These are phyloP conservation scores for Pleuronectes platessa DNA, from an alignment of 2,113 vertebrate genomes.

Conservation along the genomic window DNA sequence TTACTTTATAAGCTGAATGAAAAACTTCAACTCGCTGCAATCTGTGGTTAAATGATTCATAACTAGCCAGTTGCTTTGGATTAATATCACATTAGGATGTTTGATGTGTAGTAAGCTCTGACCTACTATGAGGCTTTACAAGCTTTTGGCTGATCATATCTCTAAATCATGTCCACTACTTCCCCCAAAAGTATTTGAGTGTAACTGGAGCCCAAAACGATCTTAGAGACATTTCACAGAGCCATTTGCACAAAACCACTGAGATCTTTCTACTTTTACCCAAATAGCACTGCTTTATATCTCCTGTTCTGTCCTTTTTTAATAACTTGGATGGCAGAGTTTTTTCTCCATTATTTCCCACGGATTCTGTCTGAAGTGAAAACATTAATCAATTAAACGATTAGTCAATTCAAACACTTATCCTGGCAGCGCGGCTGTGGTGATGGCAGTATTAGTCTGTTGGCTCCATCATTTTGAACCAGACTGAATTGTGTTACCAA, in stretches of 20 bases:
- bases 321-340: constrained; percentile 1
- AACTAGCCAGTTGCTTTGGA: constrained; percentile 54
- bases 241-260: background rate
- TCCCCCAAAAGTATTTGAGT: constrained; percentile 15
- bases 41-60: constrained; percentile 60
- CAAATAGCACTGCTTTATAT: constrained; percentile 1
- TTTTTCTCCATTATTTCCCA: background rate
- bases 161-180: constrained; percentile 33
- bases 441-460: background rate
- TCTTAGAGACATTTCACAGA: constrained; percentile 11
- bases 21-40: constrained; percentile 10
- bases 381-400: background rate
- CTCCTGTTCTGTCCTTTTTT: constrained; percentile 7
- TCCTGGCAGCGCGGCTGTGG: background rate
- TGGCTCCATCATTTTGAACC: background rate
- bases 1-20: background rate
- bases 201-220: constrained; percentile 23
- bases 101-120: constrained; percentile 62
- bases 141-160: constrained; percentile 44
- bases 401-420: background rate
- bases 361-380: background rate
- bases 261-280: background rate
- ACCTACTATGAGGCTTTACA: constrained; percentile 51
- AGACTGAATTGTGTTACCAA: background rate
- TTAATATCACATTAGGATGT: constrained; percentile 54